Base-by-base conservation (phyloP, 1,140 invertebrate genomes). In the Drosophila erecta region DNA sequence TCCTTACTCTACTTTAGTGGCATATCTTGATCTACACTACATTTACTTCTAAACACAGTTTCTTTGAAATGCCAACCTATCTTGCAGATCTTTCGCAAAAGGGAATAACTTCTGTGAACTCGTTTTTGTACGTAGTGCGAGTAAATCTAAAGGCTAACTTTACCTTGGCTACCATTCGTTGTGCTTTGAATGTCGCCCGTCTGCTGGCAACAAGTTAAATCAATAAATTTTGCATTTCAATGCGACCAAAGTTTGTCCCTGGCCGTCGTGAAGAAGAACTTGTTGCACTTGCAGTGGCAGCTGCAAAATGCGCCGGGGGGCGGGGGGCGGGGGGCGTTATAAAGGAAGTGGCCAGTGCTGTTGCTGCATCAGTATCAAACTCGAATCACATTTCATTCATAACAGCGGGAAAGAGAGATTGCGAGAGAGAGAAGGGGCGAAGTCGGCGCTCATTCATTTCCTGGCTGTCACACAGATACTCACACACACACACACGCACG, bases 311-410 rank as follows among this genome's bases (percentile, higher is more conserved):
- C 47, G 27, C 27, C n/a, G 8, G 6, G 24, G 22, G 54, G n/a
- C 11, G n/a, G n/a, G 53, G 14, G 10, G 41, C 0, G 1, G 5
- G 40, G 7, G 15, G 38, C 8, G 40, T 0, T 11, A 20, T 41
- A 37, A 30, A 20, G 60, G 5, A 37, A 65, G 15, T 14, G 43
- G 41, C 17, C 17, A 15, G 14, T 54, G 20, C n/a, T 27, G 51
- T 33, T 62, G 30, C 58, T 53, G 33, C 40, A 11, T 35, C 43
- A 20, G 41, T 56, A 15, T 24, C 50, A 43, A 60, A 69, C 58
- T 76, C 73, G 61, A 67, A 64, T 79, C 70, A 53, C 70, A 58
- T 69, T 87, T 76, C 81, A 86, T 86, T 86, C 83, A 86, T 81
- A 71, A 76, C 49, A 67, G 15, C 2, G 14, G 4, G 37, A 38